Evolutionary conservation across 2,797 vertebrate species (phyloP), one percentile per base, ranked within the genome.

Genomic region (Menidia menidia): DNA sequence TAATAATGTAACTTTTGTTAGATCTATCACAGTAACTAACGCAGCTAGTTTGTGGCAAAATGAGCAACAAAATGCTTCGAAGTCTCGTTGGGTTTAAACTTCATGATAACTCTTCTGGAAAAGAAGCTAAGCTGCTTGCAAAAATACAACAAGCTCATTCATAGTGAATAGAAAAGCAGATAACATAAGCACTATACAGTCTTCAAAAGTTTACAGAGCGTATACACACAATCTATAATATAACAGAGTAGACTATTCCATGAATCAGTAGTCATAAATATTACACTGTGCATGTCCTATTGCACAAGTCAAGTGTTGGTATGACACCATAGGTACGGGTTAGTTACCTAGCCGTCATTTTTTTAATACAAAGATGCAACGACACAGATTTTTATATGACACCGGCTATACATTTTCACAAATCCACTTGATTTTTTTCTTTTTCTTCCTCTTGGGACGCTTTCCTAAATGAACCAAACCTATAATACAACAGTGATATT

Each of bases 191-290:
- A 91, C 86, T 91, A 88, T 92, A 90, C 88, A 88, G 84, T 83
- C 86, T 71, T 84, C 75, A 83, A 39, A 87, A 86, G 82, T 91
- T 90, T 88, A 88, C 87, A 88, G 80, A 82, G 89, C 83, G 64
- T 89, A 87, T 90, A 91, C 88, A 87, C 90, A 91, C 87, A 86
- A 88, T 88, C 89, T 90, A 79, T 87, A 89, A 82, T 88, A 91
- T 84, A 91, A 88, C 84, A 92, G 87, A 87, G 87, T 85, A 86
- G 88, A 92, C 85, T 88, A 90, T 84, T 82, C 85, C 82, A 89
- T 82, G 82, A 87, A 87, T 92, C 90, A 92, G 91, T 91, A 92
- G 92, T 92, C 87, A 90, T 93, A 90, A 91, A 89, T 90, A 92
- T 88, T 82, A 88, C 84, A 88, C 64, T 92, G 91, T 91, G 90